Percentiles rank a stretch among this genome's conserved stretches.
Evolutionary conservation across 2,113 vertebrate genomes (phyloP).

Genomic region (Campylomormyrus tamandua): DNA sequence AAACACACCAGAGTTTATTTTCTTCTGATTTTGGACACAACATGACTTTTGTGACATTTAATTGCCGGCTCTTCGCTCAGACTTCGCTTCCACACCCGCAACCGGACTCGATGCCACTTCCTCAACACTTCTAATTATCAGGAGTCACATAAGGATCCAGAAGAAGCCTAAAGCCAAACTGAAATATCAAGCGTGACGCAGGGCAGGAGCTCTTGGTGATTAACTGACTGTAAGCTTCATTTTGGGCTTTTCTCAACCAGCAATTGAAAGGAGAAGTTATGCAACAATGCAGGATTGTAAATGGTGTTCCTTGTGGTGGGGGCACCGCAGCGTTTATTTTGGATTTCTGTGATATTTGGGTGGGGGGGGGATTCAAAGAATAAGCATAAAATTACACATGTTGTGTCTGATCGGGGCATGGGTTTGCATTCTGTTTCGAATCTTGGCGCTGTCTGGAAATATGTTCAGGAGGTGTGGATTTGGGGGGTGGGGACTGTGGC

Average conservation of each 20-base stretch:
- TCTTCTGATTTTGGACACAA: neutral
- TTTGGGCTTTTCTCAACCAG: conserved; percentile 11
- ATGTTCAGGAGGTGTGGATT: neutral
- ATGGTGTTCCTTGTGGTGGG: conserved; percentile 50
- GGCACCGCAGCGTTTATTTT: conserved; percentile 57
- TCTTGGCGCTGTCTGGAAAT: neutral
- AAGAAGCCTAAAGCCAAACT: neutral
- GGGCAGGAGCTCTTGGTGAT: neutral
- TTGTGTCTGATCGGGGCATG: neutral
- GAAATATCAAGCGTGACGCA: neutral
- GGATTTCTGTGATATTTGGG: conserved; percentile 55
- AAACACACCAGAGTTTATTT: neutral
- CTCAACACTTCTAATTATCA: neutral
- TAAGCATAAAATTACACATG: neutral
- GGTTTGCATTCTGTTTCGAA: neutral
- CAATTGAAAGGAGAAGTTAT: conserved; percentile 39
- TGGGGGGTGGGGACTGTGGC: neutral
- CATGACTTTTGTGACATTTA: neutral
- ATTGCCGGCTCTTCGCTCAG: neutral
- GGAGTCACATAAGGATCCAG: neutral
- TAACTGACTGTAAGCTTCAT: conserved; percentile 8
- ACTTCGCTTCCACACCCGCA: neutral
- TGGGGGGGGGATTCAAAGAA: neutral
- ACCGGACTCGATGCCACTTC: neutral
- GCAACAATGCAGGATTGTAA: conserved; percentile 42